A percentile compares a stretch with the other conserved stretches of the same genome.
Evolutionary conservation across 2,888 invertebrate species (phyloP).

Genomic region (Andrena camellia): DNA sequence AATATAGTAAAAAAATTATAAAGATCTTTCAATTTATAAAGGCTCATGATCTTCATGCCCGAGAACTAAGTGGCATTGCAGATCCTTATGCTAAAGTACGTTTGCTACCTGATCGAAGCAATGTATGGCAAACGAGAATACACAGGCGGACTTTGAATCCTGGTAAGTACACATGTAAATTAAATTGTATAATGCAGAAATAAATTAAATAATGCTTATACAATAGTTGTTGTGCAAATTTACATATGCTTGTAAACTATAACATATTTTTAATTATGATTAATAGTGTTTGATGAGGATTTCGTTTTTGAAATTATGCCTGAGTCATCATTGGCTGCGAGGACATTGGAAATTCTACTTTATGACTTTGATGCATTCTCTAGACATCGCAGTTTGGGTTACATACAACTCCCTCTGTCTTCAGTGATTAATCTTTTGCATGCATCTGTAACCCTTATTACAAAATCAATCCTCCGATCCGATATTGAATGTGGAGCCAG

Average conservation of each 20-base stretch:
- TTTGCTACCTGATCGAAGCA: slow-evolving; percentile 87
- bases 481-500: slow-evolving; percentile 86
- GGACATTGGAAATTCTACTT: slow-evolving; percentile 88
- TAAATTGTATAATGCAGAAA: background rate
- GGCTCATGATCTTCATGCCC: slow-evolving; percentile 87
- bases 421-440: slow-evolving; percentile 86
- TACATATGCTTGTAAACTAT: background rate
- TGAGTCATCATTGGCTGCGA: slow-evolving; percentile 85
- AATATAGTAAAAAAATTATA: background rate
- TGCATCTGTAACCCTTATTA: slow-evolving; percentile 86
- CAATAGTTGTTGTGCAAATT: too few relatives aligned
- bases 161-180: slow-evolving; percentile 81
- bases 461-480: slow-evolving; percentile 87
- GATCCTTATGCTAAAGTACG: slow-evolving; percentile 90
- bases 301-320: slow-evolving; percentile 89
- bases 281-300: slow-evolving; percentile 89
- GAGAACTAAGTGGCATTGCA: slow-evolving; percentile 88
- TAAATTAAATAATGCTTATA: too few relatives aligned
- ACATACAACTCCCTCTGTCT: slow-evolving; percentile 87
- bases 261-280: slow-evolving; percentile 20
- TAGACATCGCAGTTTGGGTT: slow-evolving; percentile 89
- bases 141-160: slow-evolving; percentile 89
- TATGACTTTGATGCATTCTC: slow-evolving; percentile 89
- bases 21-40: slow-evolving; percentile 67
- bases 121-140: slow-evolving; percentile 88